Conservation (phyloP, 2,113 vertebrate species). For the Neoarius graeffei region DNA sequence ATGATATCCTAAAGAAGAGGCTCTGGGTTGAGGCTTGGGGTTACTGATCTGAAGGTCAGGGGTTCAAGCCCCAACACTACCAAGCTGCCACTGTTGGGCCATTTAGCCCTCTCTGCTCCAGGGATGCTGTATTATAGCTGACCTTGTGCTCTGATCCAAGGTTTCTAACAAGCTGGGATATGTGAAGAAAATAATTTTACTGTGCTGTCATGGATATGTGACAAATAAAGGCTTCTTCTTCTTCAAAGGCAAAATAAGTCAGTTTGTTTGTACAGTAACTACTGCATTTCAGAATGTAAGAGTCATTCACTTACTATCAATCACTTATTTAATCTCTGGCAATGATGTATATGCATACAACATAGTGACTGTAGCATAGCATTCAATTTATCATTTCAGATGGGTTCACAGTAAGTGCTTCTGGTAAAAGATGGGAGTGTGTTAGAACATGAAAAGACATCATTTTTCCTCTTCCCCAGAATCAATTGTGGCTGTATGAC, state of each 20-base stretch:
- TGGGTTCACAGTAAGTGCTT: background rate
- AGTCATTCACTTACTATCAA: background rate
- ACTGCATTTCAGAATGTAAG: background rate
- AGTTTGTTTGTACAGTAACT: background rate
- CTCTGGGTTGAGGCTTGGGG: too few relatives aligned
- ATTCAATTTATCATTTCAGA: background rate
- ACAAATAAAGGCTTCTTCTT: too few relatives aligned
- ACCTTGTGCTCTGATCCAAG: too few relatives aligned
- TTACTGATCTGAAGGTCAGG: too few relatives aligned
- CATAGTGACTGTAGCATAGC: background rate
- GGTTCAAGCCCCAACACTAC: too few relatives aligned
- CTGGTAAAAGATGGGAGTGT: background rate
- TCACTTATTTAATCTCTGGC: background rate
- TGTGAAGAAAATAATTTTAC: too few relatives aligned
- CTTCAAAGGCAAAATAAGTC: background rate
- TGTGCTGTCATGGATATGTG: too few relatives aligned
- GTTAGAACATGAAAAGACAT: background rate
- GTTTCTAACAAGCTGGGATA: too few relatives aligned
- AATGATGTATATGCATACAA: background rate
- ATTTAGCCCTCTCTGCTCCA: too few relatives aligned
- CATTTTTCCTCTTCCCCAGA: background rate
- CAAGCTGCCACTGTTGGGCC: too few relatives aligned
- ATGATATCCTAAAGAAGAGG: background rate
- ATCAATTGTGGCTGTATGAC: background rate
- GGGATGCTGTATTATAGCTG: too few relatives aligned